Evolutionary conservation across 2,888 invertebrate genomes (phyloP), one percentile per base, ranked within the genome.

Genomic region (Thymelicus lineola): DNA sequence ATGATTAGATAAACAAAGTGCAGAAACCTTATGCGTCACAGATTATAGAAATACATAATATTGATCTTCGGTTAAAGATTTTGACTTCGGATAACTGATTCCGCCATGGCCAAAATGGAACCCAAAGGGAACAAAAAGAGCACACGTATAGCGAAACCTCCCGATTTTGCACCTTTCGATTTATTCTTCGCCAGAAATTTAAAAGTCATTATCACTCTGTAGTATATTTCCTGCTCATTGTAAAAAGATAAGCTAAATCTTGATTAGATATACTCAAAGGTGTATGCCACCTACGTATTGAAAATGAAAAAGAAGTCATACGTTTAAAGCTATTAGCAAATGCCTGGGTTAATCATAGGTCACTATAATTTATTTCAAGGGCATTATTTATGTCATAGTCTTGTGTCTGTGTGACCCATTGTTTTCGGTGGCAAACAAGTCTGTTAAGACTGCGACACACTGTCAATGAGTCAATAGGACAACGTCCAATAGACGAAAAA

Each of bases 301-400:
- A 53, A 17, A 28, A 28, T 28, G 55, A 15, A 55, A 55, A 55
- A 55, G 14, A 35, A 53, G 48, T 20, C 66, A 57, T 36, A 70
- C 71, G 62, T 55, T 63, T 59, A 64, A 53, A 50, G 58, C 50
- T 69, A 70, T 78, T 75, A 81, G 77, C 80, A 78, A 84, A 82
- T 78, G 78, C 80, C 77, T 79, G 81, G 81, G 82, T 85, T 87
- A 91, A 91, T 90, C 91, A 82, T 85, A 76, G 88, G 89, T 89
- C 88, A 91, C 85, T 79, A 88, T 73, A 81, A 53, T 82, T 82
- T 77, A 75, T 82, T 84, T 80, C 80, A 88, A 83, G 81, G 80
- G 77, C 80, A 76, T 75, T 76, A 75, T 20, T 38, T 50, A 15
- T 50, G 53, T 63, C 50, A 9, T 35, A 28, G 20, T 53, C 35